Conservation (phyloP, 2,113 vertebrate genomes). For the Eulemur macaco region DNA sequence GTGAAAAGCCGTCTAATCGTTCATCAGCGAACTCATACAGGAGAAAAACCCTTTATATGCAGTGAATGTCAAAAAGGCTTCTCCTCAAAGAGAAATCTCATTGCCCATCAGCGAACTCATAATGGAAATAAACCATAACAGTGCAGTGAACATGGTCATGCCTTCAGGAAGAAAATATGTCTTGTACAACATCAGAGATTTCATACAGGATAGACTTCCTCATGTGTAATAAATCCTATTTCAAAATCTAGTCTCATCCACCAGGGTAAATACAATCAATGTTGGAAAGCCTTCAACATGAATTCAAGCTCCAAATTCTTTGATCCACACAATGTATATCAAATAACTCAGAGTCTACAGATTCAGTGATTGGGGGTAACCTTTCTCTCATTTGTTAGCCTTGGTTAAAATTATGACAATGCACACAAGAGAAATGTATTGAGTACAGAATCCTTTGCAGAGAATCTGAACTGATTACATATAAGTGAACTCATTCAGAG, state of each 20-base stretch:
- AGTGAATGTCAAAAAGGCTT: slow-evolving; percentile 66
- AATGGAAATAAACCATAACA: slow-evolving; percentile 43
- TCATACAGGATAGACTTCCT: neutral
- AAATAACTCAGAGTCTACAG: neutral
- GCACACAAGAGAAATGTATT: neutral
- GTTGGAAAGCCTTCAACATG: slow-evolving; percentile 12
- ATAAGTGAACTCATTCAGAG: neutral
- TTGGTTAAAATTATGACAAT: neutral
- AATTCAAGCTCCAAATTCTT: neutral
- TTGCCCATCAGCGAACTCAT: slow-evolving; percentile 57
- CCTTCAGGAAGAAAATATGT: slow-evolving; percentile 5
- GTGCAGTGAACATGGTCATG: neutral
- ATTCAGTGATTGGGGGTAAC: neutral
- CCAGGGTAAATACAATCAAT: neutral
- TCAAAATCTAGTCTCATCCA: neutral
- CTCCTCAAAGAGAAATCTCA: slow-evolving; percentile 64
- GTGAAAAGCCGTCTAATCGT: slow-evolving; percentile 59
- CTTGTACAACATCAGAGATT: slow-evolving; percentile 11
- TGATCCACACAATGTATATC: neutral
- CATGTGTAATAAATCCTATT: slow-evolving; percentile 4
- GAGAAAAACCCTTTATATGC: slow-evolving; percentile 67
- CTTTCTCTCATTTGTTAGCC: neutral
- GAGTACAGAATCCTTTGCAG: neutral
- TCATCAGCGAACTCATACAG: slow-evolving; percentile 68
- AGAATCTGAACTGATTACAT: neutral